Evolutionary conservation across 2,113 vertebrate species (phyloP).

Genomic region (Nannobrachium achirus): DNA sequence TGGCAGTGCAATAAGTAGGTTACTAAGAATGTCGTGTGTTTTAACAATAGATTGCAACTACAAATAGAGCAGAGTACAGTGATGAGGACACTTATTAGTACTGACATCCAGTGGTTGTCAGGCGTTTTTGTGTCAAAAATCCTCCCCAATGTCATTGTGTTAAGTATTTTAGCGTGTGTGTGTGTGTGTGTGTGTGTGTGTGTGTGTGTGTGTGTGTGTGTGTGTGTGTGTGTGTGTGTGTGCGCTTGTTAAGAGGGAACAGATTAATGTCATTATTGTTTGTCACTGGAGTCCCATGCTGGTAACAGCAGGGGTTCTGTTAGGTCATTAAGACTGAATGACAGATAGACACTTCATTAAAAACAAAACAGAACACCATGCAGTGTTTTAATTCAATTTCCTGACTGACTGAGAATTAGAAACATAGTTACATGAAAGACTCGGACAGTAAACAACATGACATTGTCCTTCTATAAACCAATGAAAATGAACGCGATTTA

Average conservation of each 20-base stretch:
- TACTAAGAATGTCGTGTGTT: conserved; percentile 30
- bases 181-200: conserved; percentile 10
- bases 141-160: conserved; percentile 47
- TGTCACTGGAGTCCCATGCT: conserved; percentile 47
- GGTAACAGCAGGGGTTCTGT: conserved; percentile 38
- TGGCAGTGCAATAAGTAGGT: conserved; percentile 18
- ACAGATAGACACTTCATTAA: background rate
- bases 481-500: too few species aligned
- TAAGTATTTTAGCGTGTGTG: conserved; percentile 49
- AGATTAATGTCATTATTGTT: conserved; percentile 63
- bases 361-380: conserved; percentile 17
- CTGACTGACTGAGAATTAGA: too few species aligned
- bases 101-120: conserved; percentile 9
- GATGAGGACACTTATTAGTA: conserved; percentile 17
- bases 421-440: too few species aligned
- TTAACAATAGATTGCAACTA: conserved; percentile 3
- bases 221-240: conserved; percentile 24
- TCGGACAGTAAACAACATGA: too few species aligned
- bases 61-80: conserved; percentile 23
- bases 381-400: background rate
- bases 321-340: conserved; percentile 39
- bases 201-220: conserved; percentile 16
- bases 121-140: conserved; percentile 45
- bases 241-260: conserved; percentile 45
- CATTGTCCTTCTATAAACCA: too few species aligned